A percentile compares a stretch with the other conserved stretches of the same genome.
These are phyloP conservation scores for Aplocera efformata DNA, from an alignment of 2,888 invertebrate species.

Conservation along the genomic window DNA sequence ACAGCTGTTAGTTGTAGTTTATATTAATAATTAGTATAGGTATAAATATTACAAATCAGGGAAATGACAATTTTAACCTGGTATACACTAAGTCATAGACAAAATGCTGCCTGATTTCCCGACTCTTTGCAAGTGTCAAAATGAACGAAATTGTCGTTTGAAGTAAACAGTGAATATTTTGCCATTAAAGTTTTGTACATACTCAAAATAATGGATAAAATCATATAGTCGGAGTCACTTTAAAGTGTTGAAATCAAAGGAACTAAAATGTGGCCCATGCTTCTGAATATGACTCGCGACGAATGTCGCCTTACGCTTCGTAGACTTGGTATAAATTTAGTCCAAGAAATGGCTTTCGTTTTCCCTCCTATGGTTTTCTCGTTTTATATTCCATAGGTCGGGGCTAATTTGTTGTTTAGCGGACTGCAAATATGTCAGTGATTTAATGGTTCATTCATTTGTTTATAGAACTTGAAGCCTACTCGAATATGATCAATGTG, in stretches of 20 bases:
- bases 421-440: slow-evolving; percentile 28
- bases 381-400: slow-evolving; percentile 44
- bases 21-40: too few relatives aligned
- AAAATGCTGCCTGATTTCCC: slow-evolving; percentile 44
- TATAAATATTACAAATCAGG: too few relatives aligned
- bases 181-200: slow-evolving; percentile 67
- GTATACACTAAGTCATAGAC: slow-evolving; percentile 54
- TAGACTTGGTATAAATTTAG: slow-evolving; percentile 87
- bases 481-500: slow-evolving; percentile 93
- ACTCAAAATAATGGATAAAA: slow-evolving; percentile 69
- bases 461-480: slow-evolving; percentile 93
- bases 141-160: slow-evolving; percentile 78
- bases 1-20: too few relatives aligned
- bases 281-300: slow-evolving; percentile 91
- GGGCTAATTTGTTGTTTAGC: slow-evolving; percentile 37
- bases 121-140: slow-evolving; percentile 68
- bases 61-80: slow-evolving; percentile 14
- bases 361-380: slow-evolving; percentile 77
- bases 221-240: slow-evolving; percentile 58
- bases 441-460: slow-evolving; percentile 42
- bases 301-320: slow-evolving; percentile 94
- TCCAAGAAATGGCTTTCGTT: slow-evolving; percentile 73
- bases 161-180: slow-evolving; percentile 81
- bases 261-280: slow-evolving; percentile 82
- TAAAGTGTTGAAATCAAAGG: slow-evolving; percentile 51